A percentile compares a stretch with the other conserved stretches of the same genome.
Conservation (phyloP, 1,140 invertebrate genomes). For the Heliconius hewitsoni region DNA sequence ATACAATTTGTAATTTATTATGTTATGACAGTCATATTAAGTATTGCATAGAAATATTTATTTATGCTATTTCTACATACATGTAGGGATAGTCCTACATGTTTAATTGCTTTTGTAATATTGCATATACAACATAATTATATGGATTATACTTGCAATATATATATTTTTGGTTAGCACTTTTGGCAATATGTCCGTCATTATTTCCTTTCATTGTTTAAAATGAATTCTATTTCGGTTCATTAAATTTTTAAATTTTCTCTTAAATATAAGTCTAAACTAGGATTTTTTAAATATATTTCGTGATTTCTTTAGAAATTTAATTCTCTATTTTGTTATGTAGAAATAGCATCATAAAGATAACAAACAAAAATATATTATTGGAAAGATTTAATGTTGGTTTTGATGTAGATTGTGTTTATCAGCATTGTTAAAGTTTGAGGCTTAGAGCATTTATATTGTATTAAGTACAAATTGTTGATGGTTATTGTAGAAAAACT, state of each 20-base stretch:
- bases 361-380: neutral
- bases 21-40: neutral
- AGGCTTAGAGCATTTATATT: slow-evolving; percentile 44
- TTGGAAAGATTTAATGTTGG: neutral
- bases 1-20: slow-evolving; percentile 4
- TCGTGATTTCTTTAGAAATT: neutral
- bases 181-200: no score
- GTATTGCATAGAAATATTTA: neutral
- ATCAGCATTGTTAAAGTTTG: slow-evolving; percentile 41
- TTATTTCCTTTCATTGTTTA: no score
- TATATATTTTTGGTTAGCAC: no score
- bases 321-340: neutral
- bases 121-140: neutral
- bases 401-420: slow-evolving; percentile 28
- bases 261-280: no score
- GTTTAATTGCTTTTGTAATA: neutral
- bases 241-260: no score
- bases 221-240: no score
- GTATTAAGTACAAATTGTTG: slow-evolving; percentile 45
- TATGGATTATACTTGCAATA: no score
- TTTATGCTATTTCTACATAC: slow-evolving; percentile 3
- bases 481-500: slow-evolving; percentile 24
- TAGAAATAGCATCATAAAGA: slow-evolving; percentile 8
- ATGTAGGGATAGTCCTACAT: neutral
- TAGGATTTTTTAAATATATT: no score